These are phyloP conservation scores for Pteropus rufus DNA, from an alignment of 2,797 vertebrate species.

Conservation along the genomic window DNA sequence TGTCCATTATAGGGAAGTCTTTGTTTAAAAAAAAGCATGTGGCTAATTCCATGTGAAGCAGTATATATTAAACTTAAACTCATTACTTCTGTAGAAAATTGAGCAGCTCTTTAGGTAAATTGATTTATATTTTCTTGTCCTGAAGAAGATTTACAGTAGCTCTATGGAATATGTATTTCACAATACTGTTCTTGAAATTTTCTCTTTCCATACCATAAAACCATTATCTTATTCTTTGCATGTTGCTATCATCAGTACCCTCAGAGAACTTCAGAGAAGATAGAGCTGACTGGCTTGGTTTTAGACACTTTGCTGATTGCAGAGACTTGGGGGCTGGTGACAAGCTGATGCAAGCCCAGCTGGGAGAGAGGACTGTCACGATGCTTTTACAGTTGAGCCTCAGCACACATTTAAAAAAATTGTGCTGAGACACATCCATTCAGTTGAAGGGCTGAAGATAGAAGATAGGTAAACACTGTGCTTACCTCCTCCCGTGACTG, in stretches of 20 bases:
- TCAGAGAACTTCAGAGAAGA: not conserved
- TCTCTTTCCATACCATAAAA: not conserved
- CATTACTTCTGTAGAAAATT: not conserved
- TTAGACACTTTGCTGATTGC: not conserved
- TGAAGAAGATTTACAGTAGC: not conserved
- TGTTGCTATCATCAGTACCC: not conserved
- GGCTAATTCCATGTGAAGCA: not conserved
- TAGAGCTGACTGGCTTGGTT: not conserved
- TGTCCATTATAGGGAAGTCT: not conserved
- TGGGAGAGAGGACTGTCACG: not conserved
- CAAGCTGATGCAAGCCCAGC: not conserved
- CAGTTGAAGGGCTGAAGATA: too few species aligned
- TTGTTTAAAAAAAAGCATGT: not conserved
- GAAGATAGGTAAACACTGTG: too few species aligned
- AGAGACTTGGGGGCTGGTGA: not conserved
- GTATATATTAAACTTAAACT: not conserved
- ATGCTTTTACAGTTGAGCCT: not conserved
- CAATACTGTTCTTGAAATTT: not conserved
- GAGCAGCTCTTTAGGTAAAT: not conserved
- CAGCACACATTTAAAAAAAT: not conserved
- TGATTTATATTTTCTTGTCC: not conserved
- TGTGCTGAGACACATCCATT: too few species aligned
- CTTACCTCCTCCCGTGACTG: too few species aligned
- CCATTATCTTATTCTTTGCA: not conserved
- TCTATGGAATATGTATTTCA: not conserved